These are phyloP conservation scores for Morpho helenor DNA, from an alignment of 2,888 invertebrate species.

Conservation along the genomic window DNA sequence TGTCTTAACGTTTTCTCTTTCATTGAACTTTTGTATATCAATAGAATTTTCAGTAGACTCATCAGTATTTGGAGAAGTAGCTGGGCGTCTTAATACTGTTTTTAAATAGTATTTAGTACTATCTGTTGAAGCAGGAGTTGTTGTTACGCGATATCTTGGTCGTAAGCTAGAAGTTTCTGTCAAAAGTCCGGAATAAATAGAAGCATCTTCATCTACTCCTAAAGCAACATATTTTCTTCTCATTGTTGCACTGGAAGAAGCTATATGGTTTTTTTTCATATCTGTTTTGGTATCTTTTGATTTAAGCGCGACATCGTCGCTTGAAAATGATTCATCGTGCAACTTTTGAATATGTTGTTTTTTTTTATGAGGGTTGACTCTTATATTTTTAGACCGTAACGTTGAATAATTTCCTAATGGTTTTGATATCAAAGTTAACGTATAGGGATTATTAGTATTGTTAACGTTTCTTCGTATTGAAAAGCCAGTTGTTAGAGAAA, in stretches of 20 bases:
- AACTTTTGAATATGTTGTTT: conserved; percentile 40
- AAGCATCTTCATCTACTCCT: conserved; percentile 47
- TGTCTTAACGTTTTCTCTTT: conserved; percentile 22
- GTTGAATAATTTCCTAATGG: conserved; percentile 51
- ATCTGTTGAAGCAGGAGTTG: conserved; percentile 33
- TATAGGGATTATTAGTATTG: conserved; percentile 65
- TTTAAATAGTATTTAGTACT: conserved; percentile 57
- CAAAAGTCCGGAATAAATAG: conserved; percentile 38
- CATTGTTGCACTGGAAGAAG: conserved; percentile 37
- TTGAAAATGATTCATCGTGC: conserved; percentile 41
- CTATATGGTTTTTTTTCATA: conserved; percentile 30
- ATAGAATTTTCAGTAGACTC: conserved; percentile 49
- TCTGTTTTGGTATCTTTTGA: conserved; percentile 28
- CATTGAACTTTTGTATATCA: conserved; percentile 43
- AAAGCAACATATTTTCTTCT: conserved; percentile 42
- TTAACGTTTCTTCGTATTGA: conserved; percentile 64
- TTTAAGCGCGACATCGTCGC: not conserved
- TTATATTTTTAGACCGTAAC: conserved; percentile 28
- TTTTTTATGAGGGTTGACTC: conserved; percentile 29
- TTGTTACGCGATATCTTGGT: conserved; percentile 33
- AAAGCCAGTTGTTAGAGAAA: conserved; percentile 72
- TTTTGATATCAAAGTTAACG: conserved; percentile 62
- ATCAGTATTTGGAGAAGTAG: conserved; percentile 39
- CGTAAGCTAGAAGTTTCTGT: conserved; percentile 32
- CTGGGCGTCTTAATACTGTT: conserved; percentile 54